These are phyloP conservation scores for Sorex fumeus DNA, from an alignment of 2,113 vertebrate genomes.

Conservation along the genomic window DNA sequence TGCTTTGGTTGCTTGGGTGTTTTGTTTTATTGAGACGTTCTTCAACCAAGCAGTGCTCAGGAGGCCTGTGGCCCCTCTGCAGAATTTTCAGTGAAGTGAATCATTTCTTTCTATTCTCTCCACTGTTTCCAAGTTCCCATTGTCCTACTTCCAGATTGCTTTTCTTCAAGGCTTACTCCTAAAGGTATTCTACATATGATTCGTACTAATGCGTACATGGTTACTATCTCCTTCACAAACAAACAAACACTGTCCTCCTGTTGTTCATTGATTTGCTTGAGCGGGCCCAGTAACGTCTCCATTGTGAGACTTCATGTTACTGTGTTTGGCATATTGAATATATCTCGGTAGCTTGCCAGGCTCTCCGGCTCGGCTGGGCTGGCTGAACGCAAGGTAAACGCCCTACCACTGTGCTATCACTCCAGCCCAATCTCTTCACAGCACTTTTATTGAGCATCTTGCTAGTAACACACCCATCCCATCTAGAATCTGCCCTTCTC, in stretches of 20 bases:
- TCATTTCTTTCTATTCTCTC: not conserved
- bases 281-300: no score
- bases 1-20: constrained; percentile 10
- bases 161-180: not conserved
- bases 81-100: not conserved
- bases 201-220: not conserved
- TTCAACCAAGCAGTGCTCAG: no score
- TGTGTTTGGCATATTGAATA: no score
- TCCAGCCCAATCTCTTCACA: not conserved
- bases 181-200: not conserved
- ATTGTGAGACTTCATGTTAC: no score
- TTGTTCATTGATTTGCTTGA: no score
- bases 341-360: no score
- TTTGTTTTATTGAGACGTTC: not conserved
- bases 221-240: not conserved
- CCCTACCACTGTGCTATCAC: no score
- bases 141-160: not conserved
- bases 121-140: not conserved
- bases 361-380: no score
- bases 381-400: no score
- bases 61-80: not conserved
- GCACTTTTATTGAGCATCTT: not conserved
- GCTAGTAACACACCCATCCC: not conserved
- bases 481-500: not conserved
- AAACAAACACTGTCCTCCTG: no score